phyloP scores from a whole-genome alignment of 2,797 vertebrate genomes.

The Masticophis lateralis region DNA sequence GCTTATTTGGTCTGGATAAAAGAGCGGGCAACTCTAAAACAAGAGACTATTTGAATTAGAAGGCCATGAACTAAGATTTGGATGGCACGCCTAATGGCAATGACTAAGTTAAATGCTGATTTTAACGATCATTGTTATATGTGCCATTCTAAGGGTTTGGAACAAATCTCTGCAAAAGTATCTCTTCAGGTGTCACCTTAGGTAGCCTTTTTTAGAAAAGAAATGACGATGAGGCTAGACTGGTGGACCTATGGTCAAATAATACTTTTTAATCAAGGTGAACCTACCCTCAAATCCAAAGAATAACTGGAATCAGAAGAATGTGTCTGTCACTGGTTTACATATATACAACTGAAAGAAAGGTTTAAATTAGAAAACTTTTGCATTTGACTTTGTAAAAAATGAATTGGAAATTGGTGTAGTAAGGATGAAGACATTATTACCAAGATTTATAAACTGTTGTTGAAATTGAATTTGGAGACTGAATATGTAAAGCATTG shows the following conservation, averaged over 20 bases:
- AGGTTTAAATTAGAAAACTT: not conserved
- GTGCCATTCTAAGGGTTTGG: not conserved
- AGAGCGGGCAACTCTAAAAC: not conserved
- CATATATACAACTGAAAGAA: not conserved
- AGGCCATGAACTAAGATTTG: not conserved
- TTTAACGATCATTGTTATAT: not conserved
- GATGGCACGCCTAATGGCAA: not conserved
- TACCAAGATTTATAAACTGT: not conserved
- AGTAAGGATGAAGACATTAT: not conserved
- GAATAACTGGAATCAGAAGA: not conserved
- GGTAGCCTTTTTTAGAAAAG: no score
- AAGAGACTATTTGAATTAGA: not conserved
- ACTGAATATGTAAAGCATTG: not conserved
- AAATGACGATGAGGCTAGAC: no score
- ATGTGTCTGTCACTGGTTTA: not conserved
- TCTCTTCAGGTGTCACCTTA: no score
- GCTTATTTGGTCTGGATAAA: not conserved
- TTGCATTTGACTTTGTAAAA: not conserved
- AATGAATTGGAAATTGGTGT: not conserved
- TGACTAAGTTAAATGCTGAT: not conserved
- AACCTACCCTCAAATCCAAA: not conserved
- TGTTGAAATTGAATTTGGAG: not conserved
- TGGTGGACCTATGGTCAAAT: no score
- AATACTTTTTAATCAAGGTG: not conserved
- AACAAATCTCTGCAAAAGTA: not conserved